phyloP scores from a whole-genome alignment of 1,140 invertebrate genomes.

The Hyles euphorbiae region DNA sequence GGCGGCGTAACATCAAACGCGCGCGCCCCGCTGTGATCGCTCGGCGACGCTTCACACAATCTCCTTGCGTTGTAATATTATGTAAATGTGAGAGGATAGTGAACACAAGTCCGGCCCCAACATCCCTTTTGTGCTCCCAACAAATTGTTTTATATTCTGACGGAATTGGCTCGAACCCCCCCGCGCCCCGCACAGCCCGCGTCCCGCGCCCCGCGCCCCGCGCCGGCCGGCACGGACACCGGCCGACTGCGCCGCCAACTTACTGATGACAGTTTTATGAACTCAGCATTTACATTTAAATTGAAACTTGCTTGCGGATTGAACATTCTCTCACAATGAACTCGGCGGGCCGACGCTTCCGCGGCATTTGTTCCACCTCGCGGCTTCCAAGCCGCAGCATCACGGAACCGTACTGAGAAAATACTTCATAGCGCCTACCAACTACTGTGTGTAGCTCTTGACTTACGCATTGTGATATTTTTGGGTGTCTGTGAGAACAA shows the following conservation, averaged over 20 bases:
- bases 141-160: slow-evolving; percentile 32
- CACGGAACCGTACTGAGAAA: too few species aligned
- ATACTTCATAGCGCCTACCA: too few species aligned
- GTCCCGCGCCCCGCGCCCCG: not conserved
- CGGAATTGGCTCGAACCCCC: slow-evolving; percentile 11
- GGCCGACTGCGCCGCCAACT: slow-evolving; percentile 20
- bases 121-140: slow-evolving; percentile 26
- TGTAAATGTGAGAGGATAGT: slow-evolving; percentile 28
- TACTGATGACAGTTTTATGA: slow-evolving; percentile 33
- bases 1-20: too few species aligned
- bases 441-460: too few species aligned
- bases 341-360: too few species aligned
- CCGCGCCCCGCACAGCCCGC: not conserved
- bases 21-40: too few species aligned
- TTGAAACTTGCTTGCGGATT: slow-evolving; percentile 18
- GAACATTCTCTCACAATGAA: too few species aligned
- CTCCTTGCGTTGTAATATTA: slow-evolving; percentile 15
- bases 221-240: not conserved
- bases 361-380: too few species aligned
- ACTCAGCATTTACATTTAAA: slow-evolving; percentile 31
- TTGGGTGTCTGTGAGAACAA: too few species aligned
- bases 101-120: slow-evolving; percentile 27
- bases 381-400: too few species aligned
- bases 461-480: too few species aligned
- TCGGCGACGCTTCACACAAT: not conserved